A percentile compares a stretch with the other conserved stretches of the same genome.
phyloP scores from a whole-genome alignment of 2,113 vertebrate genomes.

The Seriola quinqueradiata region DNA sequence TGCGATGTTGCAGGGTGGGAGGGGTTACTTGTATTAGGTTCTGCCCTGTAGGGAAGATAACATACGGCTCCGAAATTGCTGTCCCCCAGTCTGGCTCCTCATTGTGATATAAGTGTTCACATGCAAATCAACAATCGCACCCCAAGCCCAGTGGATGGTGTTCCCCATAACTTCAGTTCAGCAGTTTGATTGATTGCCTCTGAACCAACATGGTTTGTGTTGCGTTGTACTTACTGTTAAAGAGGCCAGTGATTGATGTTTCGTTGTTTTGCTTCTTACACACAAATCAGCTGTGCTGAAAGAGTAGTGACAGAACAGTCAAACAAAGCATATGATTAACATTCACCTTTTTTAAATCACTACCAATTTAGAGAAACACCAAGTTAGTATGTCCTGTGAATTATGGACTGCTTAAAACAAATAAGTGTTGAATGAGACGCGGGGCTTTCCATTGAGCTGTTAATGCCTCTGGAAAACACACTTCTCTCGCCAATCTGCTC shows the following conservation, averaged over 20 bases:
- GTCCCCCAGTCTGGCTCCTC: slow-evolving; percentile 77
- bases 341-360: slow-evolving; percentile 48
- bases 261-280: slow-evolving; percentile 48
- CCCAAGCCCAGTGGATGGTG: slow-evolving; percentile 47
- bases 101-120: slow-evolving; percentile 77
- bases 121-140: slow-evolving; percentile 77
- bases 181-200: slow-evolving; percentile 67
- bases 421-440: slow-evolving; percentile 46
- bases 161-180: slow-evolving; percentile 21
- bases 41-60: slow-evolving; percentile 67
- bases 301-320: slow-evolving; percentile 47
- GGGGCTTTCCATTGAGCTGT: slow-evolving; percentile 41
- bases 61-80: slow-evolving; percentile 72
- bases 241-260: slow-evolving; percentile 50
- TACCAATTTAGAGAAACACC: neutral
- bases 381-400: slow-evolving; percentile 10
- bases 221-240: slow-evolving; percentile 43
- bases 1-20: slow-evolving; percentile 25
- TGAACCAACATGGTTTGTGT: slow-evolving; percentile 50
- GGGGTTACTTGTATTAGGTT: slow-evolving; percentile 45
- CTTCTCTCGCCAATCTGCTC: slow-evolving; percentile 42
- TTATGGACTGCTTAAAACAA: slow-evolving; percentile 56
- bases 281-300: slow-evolving; percentile 46
- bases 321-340: slow-evolving; percentile 58
- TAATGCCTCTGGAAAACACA: slow-evolving; percentile 59